These are phyloP conservation scores for Selene dorsalis DNA, from an alignment of 2,797 vertebrate species.

Conservation along the genomic window DNA sequence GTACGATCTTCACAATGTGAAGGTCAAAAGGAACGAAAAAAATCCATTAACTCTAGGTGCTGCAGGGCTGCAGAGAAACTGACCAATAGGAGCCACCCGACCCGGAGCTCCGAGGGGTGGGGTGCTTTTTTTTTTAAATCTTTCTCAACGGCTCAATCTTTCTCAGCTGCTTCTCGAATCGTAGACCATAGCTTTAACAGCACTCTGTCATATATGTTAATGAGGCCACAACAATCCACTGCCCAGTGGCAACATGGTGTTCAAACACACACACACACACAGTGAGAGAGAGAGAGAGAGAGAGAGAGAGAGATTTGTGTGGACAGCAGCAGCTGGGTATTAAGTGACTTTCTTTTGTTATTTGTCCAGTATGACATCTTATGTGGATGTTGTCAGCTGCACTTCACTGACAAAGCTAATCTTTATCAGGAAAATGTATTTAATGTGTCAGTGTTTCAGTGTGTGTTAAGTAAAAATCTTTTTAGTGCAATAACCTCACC, in stretches of 20 bases:
- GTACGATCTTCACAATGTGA: too few relatives aligned
- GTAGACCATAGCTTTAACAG: too few relatives aligned
- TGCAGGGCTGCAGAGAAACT: too few relatives aligned
- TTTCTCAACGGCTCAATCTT: too few relatives aligned
- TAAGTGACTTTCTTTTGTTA: background rate
- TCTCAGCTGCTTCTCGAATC: too few relatives aligned
- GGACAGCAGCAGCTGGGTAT: background rate
- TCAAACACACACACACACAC: background rate
- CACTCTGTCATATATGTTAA: conserved; percentile 21
- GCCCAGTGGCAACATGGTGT: background rate
- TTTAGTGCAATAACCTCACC: background rate
- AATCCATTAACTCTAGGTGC: too few relatives aligned
- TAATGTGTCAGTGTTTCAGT: background rate
- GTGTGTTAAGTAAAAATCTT: background rate
- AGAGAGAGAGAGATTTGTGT: background rate
- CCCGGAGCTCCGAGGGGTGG: too few relatives aligned
- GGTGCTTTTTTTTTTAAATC: too few relatives aligned
- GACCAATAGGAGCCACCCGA: too few relatives aligned
- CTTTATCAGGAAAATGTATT: background rate
- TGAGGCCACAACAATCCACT: background rate
- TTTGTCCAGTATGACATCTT: background rate
- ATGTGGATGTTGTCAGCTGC: background rate
- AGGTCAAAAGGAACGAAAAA: too few relatives aligned
- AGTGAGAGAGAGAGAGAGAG: background rate
- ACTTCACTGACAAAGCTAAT: too few relatives aligned